Base-by-base conservation (phyloP, 2,797 vertebrate species). In the Moxostoma hubbsi region DNA sequence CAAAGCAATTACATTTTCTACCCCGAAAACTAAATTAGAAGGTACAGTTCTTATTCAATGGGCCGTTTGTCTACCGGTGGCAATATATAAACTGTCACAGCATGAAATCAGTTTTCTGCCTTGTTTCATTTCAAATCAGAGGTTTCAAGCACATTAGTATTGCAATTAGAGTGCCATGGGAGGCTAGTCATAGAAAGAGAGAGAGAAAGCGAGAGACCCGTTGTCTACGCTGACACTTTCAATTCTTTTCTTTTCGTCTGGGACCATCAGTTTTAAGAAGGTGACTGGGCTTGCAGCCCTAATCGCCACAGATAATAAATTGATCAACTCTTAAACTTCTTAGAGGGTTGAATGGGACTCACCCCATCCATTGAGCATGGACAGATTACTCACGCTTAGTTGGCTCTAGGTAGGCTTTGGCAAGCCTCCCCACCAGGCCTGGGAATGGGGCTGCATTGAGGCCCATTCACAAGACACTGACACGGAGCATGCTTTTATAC, bases 401-500 rank as follows among this genome's bases (percentile, higher is more conserved):
- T 94, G 94, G 94, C 92, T 96, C 94, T 89, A 96, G 95, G 95
- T 96, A 93, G 94, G 93, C 94, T 95, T 93, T 94, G 92, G 93
- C 93, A 91, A 95, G 94, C 92, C 91, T 93, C 95, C 95, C 94
- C 57, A 89, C 93, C 90, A 95, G 90, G 95, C 94, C 93, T 94
- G 94, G 94, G 94, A 96, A 96, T 93, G 92, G 92, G 86, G 89
- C 80, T 91, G 89, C 93, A 91, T 86, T 93, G 92, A 92, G 89
- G 85, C 88, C 93, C 91, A 94, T 96, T 96, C 94, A 96, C 79
- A 83, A 89, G 87, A 90, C 88, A 91, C 93, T 95, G 93, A 93
- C 94, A 93, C 87, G 91, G 93, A 90, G 92, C 89, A 87, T 88
- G 94, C 94, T 95, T 95, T 96, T 94, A 93, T 95, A 92, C 93